These are phyloP conservation scores for Hydrolagus affinis DNA, from an alignment of 2,113 vertebrate species.

Conservation along the genomic window DNA sequence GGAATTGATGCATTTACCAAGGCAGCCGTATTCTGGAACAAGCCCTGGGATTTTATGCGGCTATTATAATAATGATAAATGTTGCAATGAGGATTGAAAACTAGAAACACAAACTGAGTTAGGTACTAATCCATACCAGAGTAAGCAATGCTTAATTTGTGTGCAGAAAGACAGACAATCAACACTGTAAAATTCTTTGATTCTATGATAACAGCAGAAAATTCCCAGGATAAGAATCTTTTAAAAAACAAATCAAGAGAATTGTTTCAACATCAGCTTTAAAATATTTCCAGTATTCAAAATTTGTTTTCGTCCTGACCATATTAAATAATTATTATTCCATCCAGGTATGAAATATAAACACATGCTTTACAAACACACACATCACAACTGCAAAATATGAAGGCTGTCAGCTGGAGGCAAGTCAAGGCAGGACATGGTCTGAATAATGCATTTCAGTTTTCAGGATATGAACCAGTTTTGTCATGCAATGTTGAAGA, in stretches of 20 bases:
- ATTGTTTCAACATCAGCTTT: neutral
- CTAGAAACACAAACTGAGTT: too few relatives aligned
- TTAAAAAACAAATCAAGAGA: neutral
- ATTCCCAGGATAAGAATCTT: neutral
- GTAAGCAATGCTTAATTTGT: too few relatives aligned
- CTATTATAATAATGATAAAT: too few relatives aligned
- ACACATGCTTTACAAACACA: neutral
- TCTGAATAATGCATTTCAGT: neutral
- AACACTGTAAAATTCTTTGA: too few relatives aligned
- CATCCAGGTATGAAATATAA: neutral
- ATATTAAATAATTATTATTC: neutral
- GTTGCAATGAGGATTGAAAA: too few relatives aligned
- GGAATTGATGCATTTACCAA: too few relatives aligned
- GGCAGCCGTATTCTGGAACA: too few relatives aligned
- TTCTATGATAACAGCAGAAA: neutral
- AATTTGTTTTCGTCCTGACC: neutral
- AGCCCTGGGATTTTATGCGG: too few relatives aligned
- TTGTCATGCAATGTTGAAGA: constrained; percentile 1
- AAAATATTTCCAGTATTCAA: neutral
- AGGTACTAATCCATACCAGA: too few relatives aligned
- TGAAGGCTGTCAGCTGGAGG: neutral
- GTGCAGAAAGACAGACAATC: too few relatives aligned
- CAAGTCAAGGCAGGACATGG: neutral
- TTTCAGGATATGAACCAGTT: neutral
- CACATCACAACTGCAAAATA: neutral